A percentile compares a stretch with the other conserved stretches of the same genome.
Conservation (phyloP, 2,113 vertebrate genomes). For the Callocephalon fimbriatum region DNA sequence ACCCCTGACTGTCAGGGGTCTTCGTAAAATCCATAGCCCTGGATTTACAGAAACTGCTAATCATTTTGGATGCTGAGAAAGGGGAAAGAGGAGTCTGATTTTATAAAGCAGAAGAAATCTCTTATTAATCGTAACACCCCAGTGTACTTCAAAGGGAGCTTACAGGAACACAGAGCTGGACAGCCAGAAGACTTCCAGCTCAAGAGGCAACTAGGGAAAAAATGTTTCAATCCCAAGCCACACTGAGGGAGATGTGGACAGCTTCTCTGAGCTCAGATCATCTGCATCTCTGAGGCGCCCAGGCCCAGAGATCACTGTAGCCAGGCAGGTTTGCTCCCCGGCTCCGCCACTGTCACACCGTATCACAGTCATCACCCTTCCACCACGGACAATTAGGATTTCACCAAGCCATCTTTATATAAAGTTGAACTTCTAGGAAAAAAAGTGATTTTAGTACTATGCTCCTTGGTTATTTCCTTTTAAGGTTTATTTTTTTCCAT, state of each 20-base stretch:
- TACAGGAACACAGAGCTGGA: neutral
- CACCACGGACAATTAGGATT: neutral
- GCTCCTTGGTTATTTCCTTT: neutral
- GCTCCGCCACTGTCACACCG: neutral
- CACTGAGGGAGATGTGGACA: neutral
- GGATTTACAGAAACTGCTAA: conserved; percentile 26
- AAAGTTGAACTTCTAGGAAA: neutral
- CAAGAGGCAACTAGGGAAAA: neutral
- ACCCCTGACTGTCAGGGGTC: neutral
- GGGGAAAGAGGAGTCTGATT: neutral
- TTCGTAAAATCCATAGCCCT: conserved; percentile 10
- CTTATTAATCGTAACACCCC: neutral
- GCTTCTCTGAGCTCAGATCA: neutral
- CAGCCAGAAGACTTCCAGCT: neutral
- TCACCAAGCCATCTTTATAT: neutral
- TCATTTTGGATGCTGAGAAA: neutral
- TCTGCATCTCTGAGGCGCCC: neutral
- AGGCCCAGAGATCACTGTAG: neutral
- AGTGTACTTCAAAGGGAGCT: neutral
- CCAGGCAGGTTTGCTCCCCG: neutral
- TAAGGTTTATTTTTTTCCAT: neutral
- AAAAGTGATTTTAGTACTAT: neutral
- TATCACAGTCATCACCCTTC: neutral
- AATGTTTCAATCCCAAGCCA: neutral
- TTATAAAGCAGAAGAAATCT: neutral